Conservation (phyloP, 2,888 invertebrate genomes). For the Drosophila pegasa region DNA sequence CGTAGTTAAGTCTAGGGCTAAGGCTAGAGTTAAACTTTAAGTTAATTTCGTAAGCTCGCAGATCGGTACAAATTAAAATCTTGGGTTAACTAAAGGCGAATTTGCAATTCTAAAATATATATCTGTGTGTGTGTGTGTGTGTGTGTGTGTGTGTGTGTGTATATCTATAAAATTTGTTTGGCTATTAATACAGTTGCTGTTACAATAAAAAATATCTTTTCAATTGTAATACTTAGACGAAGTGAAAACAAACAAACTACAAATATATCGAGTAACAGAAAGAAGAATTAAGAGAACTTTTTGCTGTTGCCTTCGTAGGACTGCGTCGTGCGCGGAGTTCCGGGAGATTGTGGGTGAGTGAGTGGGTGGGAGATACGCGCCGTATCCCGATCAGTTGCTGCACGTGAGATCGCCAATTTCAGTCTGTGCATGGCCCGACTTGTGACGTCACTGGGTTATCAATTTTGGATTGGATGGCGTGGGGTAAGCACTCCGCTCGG, state of each 20-base stretch:
- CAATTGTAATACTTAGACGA: constrained; percentile 75
- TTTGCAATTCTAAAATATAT: constrained; percentile 31
- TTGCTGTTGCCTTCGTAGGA: constrained; percentile 46
- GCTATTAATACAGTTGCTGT: constrained; percentile 67
- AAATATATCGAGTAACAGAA: constrained; percentile 59
- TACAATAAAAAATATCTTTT: constrained; percentile 36
- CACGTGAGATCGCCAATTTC: constrained; percentile 76
- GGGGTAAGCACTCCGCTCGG: too few relatives aligned
- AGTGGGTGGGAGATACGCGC: neutral
- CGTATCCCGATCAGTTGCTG: constrained; percentile 10
- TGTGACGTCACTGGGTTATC: constrained; percentile 72
- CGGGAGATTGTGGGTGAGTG: constrained; percentile 6
- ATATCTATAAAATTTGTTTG: constrained; percentile 50
- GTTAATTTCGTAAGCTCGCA: constrained; percentile 55
- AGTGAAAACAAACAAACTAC: constrained; percentile 55
- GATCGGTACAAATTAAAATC: constrained; percentile 61
- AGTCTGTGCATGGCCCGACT: constrained; percentile 68
- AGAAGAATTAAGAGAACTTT: constrained; percentile 55
- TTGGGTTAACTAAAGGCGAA: constrained; percentile 16
- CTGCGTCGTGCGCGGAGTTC: constrained; percentile 55
- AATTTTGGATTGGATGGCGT: constrained; percentile 7
- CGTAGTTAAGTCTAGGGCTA: constrained; percentile 65
- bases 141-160: neutral
- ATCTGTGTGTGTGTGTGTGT: constrained; percentile 6
- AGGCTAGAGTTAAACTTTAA: constrained; percentile 41